Conservation (phyloP, 1,140 invertebrate species). For the Lamellibrachia luymesi region DNA sequence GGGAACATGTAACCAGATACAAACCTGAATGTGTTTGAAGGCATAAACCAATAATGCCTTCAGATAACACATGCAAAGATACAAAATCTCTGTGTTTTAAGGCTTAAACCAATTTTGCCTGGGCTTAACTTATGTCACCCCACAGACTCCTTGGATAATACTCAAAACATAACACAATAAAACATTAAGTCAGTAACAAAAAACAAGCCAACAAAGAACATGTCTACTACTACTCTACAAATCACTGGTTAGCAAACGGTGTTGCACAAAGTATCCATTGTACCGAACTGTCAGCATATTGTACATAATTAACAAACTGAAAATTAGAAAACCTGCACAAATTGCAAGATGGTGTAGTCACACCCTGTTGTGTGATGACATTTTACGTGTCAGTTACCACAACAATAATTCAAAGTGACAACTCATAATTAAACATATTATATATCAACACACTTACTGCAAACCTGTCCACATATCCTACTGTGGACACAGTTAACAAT, state of each 20-base stretch:
- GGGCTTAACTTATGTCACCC: constrained; percentile 49
- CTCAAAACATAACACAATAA: constrained; percentile 5
- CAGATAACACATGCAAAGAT: not conserved
- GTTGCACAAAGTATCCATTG: not conserved
- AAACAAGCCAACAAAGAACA: not conserved
- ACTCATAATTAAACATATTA: not conserved
- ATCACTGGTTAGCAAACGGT: not conserved
- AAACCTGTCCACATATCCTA: not conserved
- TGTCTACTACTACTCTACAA: not conserved
- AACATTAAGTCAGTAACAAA: not conserved
- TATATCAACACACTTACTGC: not conserved
- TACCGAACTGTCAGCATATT: not conserved
- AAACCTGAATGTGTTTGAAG: not conserved
- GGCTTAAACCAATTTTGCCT: constrained; percentile 27
- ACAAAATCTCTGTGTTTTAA: constrained; percentile 5
- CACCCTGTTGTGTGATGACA: not conserved
- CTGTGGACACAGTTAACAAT: not conserved
- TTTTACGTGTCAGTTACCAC: not conserved
- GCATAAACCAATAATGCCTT: not conserved
- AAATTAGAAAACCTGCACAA: not conserved
- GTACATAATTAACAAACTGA: not conserved
- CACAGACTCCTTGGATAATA: constrained; percentile 28
- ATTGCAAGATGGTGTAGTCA: not conserved
- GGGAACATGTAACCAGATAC: not conserved
- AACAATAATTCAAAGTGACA: not conserved